These are phyloP conservation scores for Aphis craccivora DNA, from an alignment of 1,140 invertebrate genomes.

Conservation along the genomic window DNA sequence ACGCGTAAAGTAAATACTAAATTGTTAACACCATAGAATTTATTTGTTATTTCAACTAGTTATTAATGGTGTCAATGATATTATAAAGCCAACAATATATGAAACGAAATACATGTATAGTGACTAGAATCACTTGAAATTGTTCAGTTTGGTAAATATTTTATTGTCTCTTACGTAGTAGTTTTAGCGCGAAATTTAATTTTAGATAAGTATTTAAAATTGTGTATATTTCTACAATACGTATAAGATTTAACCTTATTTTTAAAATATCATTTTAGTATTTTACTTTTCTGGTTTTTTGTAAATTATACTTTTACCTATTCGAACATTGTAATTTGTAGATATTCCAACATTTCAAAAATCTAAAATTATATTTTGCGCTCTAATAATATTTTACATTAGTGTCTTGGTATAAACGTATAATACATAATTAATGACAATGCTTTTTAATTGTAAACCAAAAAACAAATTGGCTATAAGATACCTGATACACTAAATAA, in stretches of 20 bases:
- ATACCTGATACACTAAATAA: neutral
- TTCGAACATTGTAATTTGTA: neutral
- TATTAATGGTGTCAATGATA: neutral
- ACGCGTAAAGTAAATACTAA: neutral
- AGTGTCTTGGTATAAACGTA: neutral
- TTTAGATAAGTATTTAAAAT: neutral
- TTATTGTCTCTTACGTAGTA: neutral
- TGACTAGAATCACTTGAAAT: neutral
- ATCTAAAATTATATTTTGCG: neutral
- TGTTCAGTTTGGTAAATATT: slow-evolving; percentile 1
- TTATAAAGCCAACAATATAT: neutral
- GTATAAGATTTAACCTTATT: neutral
- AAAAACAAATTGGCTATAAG: neutral
- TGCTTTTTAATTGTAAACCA: neutral
- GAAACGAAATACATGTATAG: neutral
- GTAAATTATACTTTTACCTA: neutral
- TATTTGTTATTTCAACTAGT: neutral
- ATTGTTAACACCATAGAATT: too few species aligned
- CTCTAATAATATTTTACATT: neutral
- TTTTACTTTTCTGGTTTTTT: neutral
- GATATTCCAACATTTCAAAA: neutral
- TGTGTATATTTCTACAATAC: neutral
- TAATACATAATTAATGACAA: neutral
- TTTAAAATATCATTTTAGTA: neutral
- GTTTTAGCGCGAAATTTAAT: neutral